Conservation (phyloP, 2,797 vertebrate species). For the Chaenodraco wilsoni region DNA sequence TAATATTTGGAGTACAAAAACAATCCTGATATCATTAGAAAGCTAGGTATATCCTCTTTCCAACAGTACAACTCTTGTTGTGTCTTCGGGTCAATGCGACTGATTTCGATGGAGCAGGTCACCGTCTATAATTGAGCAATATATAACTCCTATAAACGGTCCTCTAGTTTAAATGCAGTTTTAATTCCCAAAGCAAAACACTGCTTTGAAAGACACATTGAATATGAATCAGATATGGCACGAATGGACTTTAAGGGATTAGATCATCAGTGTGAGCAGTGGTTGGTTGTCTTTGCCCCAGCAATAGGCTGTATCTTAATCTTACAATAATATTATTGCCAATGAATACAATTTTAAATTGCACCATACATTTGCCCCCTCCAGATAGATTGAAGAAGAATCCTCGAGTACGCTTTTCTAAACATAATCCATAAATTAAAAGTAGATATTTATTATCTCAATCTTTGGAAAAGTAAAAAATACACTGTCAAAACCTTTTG, state of each 20-base stretch:
- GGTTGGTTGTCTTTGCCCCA: neutral
- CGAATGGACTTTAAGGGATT: neutral
- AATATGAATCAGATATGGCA: neutral
- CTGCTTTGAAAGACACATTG: neutral
- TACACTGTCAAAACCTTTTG: too few relatives aligned
- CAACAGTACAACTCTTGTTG: too few relatives aligned
- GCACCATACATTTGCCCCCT: neutral
- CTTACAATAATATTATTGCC: constrained; percentile 2
- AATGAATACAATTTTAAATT: constrained; percentile 9
- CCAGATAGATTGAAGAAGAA: neutral
- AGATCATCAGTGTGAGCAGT: neutral
- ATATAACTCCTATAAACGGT: neutral
- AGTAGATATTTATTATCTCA: neutral
- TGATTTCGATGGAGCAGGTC: too few relatives aligned
- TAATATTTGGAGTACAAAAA: too few relatives aligned
- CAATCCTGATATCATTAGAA: too few relatives aligned
- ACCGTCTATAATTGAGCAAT: neutral
- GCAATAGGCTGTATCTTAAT: neutral
- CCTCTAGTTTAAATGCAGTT: neutral
- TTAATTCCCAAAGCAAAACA: constrained; percentile 10
- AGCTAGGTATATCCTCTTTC: too few relatives aligned
- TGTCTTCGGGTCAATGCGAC: too few relatives aligned
- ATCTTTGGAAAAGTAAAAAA: too few relatives aligned
- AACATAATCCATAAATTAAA: neutral
- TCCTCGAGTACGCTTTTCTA: neutral